Evolutionary conservation across 1,140 invertebrate genomes (phyloP).

Genomic region (Cotesia chilonis): DNA sequence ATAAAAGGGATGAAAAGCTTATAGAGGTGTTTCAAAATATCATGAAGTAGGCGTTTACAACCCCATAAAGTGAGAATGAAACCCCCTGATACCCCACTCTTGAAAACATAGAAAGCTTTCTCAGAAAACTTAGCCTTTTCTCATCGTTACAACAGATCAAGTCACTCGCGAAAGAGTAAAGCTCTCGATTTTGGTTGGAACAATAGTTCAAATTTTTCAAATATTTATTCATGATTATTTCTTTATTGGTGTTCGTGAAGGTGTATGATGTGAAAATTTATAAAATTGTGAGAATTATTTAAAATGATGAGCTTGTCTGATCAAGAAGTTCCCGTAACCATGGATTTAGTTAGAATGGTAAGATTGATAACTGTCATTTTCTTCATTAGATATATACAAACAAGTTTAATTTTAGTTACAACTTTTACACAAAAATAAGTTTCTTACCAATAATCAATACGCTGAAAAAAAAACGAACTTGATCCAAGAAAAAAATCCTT

Average conservation of each 20-base stretch:
- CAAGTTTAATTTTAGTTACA: no score
- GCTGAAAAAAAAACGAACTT: no score
- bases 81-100: constrained; percentile 1
- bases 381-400: no score
- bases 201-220: background rate
- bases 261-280: constrained; percentile 11
- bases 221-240: background rate
- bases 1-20: constrained; percentile 44
- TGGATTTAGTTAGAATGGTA: constrained; percentile 45
- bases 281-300: background rate
- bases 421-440: no score
- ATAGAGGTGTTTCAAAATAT: constrained; percentile 52
- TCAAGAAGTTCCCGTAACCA: constrained; percentile 47
- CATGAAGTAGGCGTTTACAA: constrained; percentile 52
- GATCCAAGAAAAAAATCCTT: no score
- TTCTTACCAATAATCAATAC: background rate
- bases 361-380: constrained; percentile 33
- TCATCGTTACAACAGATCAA: constrained; percentile 47
- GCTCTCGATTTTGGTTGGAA: constrained; percentile 32
- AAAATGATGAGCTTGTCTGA: constrained; percentile 49
- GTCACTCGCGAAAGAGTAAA: constrained; percentile 48
- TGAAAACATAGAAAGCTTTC: constrained; percentile 16
- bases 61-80: constrained; percentile 24
- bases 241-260: constrained; percentile 18
- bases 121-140: constrained; percentile 43